Evolutionary conservation across 64 coral and sea anemone genomes (phyloP), one percentile per base, ranked within the genome.

Genomic region (Astreopora myriophthalma): DNA sequence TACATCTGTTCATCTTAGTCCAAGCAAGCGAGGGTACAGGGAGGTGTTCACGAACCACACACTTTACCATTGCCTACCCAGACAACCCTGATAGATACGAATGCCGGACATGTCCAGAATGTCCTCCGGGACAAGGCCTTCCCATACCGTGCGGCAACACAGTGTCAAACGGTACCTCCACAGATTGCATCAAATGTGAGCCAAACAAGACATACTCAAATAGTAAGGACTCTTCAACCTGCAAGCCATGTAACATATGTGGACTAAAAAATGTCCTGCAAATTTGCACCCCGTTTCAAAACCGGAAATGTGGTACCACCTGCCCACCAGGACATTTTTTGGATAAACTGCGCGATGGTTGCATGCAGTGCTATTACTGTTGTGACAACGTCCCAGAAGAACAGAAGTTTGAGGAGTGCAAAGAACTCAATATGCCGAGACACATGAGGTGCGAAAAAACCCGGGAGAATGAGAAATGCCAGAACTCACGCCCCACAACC

Each of bases 201-300:
- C 40, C 19, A 1, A 55, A 73, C 34, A 14, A 22, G 40, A 73
- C 85, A 0, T 87, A 52, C 8, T 87, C 85, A 1, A 16, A 73
- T 22, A 73, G 8, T 2, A 36, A 87, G 51, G 26, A 36, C 14
- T 52, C 66, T 12, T 48, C 32, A 48, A 73, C 22, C 17, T 87
- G 85, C 63, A 87, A 52, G 26, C 2, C 85, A 8, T 87, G 85
- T 44, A 35, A 73, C 23, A 19, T 46, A 20, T 87, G 85, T 46
- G 85, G 71, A 13, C 17, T 73, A 32, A 73, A 22, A 42, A 55
- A 72, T 13, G 12, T 73, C 1, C 6, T 73, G 3, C 85, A 87
- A 25, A 9, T 49, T 0, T 87, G 85, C 38, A 73, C 85, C 16
- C 71, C 71, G 5, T 2, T 30, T 2, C 20, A 31, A 49, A 87